Percentiles rank a stretch among this genome's conserved stretches.
Evolutionary conservation across 2,113 vertebrate genomes (phyloP).

Genomic region (Misgurnus anguillicaudatus): DNA sequence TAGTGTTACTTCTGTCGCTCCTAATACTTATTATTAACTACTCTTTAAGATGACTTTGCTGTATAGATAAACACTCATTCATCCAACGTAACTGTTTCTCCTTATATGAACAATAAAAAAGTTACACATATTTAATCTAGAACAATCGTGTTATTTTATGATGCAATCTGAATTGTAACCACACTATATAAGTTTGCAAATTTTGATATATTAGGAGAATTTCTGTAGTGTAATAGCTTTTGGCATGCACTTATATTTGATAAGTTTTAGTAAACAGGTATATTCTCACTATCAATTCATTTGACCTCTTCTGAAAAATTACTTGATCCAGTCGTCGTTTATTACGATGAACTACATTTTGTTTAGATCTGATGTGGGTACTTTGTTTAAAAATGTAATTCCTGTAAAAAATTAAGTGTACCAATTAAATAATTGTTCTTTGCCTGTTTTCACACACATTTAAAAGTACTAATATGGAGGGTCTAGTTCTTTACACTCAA

Average conservation of each 20-base stretch:
- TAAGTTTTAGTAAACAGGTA: background rate
- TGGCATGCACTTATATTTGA: background rate
- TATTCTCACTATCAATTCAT: background rate
- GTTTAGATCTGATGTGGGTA: background rate
- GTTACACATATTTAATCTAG: background rate
- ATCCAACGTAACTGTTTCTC: slow-evolving; percentile 74
- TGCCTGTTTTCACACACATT: too few species aligned
- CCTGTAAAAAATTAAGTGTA: too few species aligned
- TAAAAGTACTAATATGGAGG: too few species aligned
- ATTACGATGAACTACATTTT: background rate
- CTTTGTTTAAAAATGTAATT: too few species aligned
- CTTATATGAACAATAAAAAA: slow-evolving; percentile 73
- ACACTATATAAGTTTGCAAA: background rate
- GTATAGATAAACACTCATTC: slow-evolving; percentile 70
- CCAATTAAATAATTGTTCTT: too few species aligned
- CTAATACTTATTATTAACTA: slow-evolving; percentile 64
- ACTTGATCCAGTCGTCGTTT: background rate
- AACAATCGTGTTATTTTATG: background rate
- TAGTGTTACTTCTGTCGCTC: slow-evolving; percentile 65
- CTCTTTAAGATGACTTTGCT: slow-evolving; percentile 70
- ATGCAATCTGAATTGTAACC: background rate
- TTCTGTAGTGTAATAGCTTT: background rate
- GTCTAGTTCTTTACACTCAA: too few species aligned
- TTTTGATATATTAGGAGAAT: background rate
- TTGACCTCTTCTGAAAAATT: background rate